Evolutionary conservation across 2,113 vertebrate species (phyloP).

Genomic region (Alectura lathami): DNA sequence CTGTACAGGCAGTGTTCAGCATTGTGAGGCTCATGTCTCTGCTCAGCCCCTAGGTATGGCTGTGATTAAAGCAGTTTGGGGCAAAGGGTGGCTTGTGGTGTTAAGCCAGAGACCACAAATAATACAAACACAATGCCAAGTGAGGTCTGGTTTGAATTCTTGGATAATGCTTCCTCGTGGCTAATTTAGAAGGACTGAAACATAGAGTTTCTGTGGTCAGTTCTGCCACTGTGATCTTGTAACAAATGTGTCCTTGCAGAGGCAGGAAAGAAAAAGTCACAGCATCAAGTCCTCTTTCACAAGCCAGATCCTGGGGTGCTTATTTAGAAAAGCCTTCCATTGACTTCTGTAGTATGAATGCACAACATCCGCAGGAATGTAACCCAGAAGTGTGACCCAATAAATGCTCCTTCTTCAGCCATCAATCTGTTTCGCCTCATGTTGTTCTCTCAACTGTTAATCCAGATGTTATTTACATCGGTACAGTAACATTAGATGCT

Average conservation of each 20-base stretch:
- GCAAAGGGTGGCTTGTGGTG: constrained; percentile 35
- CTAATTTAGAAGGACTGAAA: constrained; percentile 6
- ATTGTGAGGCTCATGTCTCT: background rate
- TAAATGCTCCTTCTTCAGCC: constrained; percentile 10
- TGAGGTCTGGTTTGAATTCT: constrained; percentile 27
- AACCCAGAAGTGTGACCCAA: constrained; percentile 43
- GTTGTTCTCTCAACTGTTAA: constrained; percentile 54
- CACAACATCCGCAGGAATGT: background rate
- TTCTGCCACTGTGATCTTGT: constrained; percentile 19
- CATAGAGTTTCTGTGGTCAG: constrained; percentile 1
- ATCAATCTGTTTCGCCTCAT: constrained; percentile 46
- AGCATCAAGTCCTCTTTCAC: background rate
- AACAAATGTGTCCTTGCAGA: constrained; percentile 23
- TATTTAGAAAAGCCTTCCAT: background rate
- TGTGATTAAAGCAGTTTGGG: constrained; percentile 32
- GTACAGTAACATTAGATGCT: constrained; percentile 59
- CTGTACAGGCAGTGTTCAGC: background rate
- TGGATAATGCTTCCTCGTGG: background rate
- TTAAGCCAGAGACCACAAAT: constrained; percentile 40
- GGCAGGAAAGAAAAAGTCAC: background rate
- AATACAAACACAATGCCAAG: constrained; percentile 39
- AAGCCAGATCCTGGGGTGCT: constrained; percentile 4
- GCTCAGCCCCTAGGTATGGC: background rate
- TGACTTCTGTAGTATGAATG: background rate
- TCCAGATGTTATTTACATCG: constrained; percentile 68